phyloP scores from a whole-genome alignment of 2,888 invertebrate genomes.

The Hermaeophaga mercurialis region DNA sequence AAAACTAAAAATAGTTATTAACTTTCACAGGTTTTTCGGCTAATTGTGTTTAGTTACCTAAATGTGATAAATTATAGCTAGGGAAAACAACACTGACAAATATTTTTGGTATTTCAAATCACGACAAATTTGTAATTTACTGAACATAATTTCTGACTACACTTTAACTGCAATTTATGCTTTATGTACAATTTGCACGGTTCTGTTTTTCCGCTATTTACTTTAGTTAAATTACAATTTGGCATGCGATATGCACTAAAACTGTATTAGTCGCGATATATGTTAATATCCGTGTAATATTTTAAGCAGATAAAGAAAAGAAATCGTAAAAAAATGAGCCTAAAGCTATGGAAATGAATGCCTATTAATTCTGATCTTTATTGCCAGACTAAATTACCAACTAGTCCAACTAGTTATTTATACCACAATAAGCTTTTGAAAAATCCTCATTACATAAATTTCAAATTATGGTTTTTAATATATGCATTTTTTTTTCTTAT shows the following conservation, averaged over 20 bases:
- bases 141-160: conserved; percentile 13
- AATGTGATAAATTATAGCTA: not conserved
- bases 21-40: not conserved
- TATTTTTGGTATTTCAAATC: conserved; percentile 10
- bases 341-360: not conserved
- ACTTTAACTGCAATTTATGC: conserved; percentile 12
- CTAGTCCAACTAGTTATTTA: no score
- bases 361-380: no score
- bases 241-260: conserved; percentile 8
- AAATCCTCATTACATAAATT: no score
- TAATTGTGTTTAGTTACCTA: conserved; percentile 3
- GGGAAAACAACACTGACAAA: conserved; percentile 13
- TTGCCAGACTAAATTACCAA: no score
- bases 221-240: conserved; percentile 14
- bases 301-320: conserved; percentile 10
- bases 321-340: not conserved
- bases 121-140: conserved; percentile 12
- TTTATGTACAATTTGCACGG: conserved; percentile 21
- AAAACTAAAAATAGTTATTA: not conserved
- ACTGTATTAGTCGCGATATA: conserved; percentile 6
- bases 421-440: no score
- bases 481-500: no score
- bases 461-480: no score
- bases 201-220: conserved; percentile 12
- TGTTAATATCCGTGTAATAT: conserved; percentile 6